Evolutionary conservation across 37 sponge, comb jelly and placozoan genomes (phyloP), one percentile per base, ranked within the genome.

Genomic region (Halichondria panicea): DNA sequence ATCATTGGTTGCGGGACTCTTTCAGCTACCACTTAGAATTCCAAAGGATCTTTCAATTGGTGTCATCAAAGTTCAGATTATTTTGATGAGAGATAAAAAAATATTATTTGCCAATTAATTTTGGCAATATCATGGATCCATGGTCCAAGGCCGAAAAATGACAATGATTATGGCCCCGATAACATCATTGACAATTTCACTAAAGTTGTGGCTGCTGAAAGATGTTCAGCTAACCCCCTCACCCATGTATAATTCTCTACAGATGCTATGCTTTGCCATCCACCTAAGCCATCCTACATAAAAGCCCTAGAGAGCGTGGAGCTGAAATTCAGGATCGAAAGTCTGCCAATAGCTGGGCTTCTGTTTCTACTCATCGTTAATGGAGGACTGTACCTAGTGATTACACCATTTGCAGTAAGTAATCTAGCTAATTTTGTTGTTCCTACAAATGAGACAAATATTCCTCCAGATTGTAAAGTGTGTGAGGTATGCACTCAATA

Each of bases 371-470:
- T 74, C 35, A 4, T 73, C 28, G 32, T 41, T 55, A 74, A 37
- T 33, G 31, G 35, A 6, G 0, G 25, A 12, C 75, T 82, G 9
- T 82, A 82, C 58, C 12, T 55, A 0, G 0, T 78, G 1, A 41
- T 77, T 32, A 70, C 71, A 32, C 86, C 86, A 4, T 44, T 71
- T 61, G 12, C 43, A 53, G 86, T 85, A 28, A 43, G 79, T 76
- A n/a, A n/a, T n/a, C n/a, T n/a, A n/a, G n/a, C n/a, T n/a, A n/a
- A n/a, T n/a, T n/a, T n/a, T n/a, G n/a, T n/a, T n/a, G n/a, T n/a
- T n/a, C n/a, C n/a, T n/a, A n/a, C n/a, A 63, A 19, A 36, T 35
- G 32, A 28, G 18, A 36, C 2, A 36, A 3, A 2, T 35, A 28
- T 43, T 24, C 43, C 9, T 65, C n/a, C 38, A 68, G 68, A 21